Base-by-base conservation (phyloP, 1,140 invertebrate species). In the Coenobita brevimanus region DNA sequence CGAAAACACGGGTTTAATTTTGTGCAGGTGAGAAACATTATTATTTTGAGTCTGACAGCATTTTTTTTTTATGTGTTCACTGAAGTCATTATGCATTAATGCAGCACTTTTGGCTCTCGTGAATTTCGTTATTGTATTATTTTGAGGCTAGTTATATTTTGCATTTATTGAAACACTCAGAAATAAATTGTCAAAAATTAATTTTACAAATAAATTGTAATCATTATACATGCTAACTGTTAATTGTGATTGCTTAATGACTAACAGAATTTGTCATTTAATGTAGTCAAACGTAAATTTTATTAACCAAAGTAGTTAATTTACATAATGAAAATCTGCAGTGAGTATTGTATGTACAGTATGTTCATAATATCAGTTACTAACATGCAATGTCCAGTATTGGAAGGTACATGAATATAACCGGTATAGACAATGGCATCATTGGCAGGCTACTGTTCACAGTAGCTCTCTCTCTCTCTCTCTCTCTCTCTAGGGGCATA, bases 141-240 rank as follows among this genome's bases (percentile, higher is more conserved):
- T 57, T 57, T 57, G 54, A 10, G 54, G 54, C 54, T 57, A 57
- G n/a, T 57, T 10, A 10, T 57, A n/a, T 13, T 57, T 10, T 57
- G 54, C n/a, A n/a, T 57, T 57, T 57, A 57, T n/a, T 57, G 54
- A 57, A 57, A 57, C 54, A 57, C 54, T 57, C 54, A n/a, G 54
- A 57, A 57, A 57, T 57, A 57, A 57, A 57, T 57, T 57, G 54
- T 57, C 54, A 57, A 57, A 57, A 13, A n/a, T n/a, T 57, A n/a
- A 57, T 57, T 57, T 57, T 57, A 57, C 54, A 10, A 57, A 57
- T 57, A 57, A n/a, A n/a, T n/a, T n/a, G n/a, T n/a, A n/a, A n/a
- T n/a, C n/a, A n/a, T n/a, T n/a, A n/a, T n/a, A n/a, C 54, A 57
- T 57, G 54, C 54, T n/a, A 57, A 57, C n/a, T 57, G 54, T 57